A percentile compares a stretch with the other conserved stretches of the same genome.
phyloP scores from a whole-genome alignment of 2,888 invertebrate species.

The Sericinus montela region DNA sequence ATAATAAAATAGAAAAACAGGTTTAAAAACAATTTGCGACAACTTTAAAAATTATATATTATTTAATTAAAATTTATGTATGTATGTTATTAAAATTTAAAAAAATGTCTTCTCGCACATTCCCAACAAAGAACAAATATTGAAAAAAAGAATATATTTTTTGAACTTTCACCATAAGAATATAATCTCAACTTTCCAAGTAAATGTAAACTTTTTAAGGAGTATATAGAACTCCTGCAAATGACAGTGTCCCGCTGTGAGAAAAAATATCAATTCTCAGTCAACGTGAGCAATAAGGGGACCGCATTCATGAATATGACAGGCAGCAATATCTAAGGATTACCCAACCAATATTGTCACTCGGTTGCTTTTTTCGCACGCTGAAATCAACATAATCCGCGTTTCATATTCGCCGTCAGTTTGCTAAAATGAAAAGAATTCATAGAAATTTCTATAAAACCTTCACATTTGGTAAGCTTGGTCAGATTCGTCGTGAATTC shows the following conservation, averaged over 20 bases:
- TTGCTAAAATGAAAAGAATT: conserved; percentile 34
- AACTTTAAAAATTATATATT: conserved; percentile 47
- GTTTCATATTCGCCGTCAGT: conserved; percentile 50
- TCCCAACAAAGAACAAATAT: no score
- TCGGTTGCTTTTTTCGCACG: conserved; percentile 53
- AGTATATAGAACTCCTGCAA: conserved; percentile 10
- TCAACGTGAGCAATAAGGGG: conserved; percentile 51
- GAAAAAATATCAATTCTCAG: conserved; percentile 32
- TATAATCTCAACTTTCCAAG: no score
- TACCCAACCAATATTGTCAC: conserved; percentile 67
- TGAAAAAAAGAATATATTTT: no score
- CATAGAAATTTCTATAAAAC: conserved; percentile 23
- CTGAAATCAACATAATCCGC: conserved; percentile 60
- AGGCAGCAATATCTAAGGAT: conserved; percentile 70
- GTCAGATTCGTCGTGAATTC: background rate
- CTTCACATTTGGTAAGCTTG: conserved; percentile 16
- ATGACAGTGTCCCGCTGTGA: conserved; percentile 14
- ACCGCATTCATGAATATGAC: conserved; percentile 43
- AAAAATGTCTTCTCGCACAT: conserved; percentile 55
- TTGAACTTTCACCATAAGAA: no score
- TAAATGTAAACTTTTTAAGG: no score
- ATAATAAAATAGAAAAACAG: conserved; percentile 39
- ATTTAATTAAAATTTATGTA: conserved; percentile 45
- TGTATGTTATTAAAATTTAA: no score
- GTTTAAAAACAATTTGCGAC: conserved; percentile 41